Conservation (phyloP, 2,113 vertebrate species). For the Barbus barbus region DNA sequence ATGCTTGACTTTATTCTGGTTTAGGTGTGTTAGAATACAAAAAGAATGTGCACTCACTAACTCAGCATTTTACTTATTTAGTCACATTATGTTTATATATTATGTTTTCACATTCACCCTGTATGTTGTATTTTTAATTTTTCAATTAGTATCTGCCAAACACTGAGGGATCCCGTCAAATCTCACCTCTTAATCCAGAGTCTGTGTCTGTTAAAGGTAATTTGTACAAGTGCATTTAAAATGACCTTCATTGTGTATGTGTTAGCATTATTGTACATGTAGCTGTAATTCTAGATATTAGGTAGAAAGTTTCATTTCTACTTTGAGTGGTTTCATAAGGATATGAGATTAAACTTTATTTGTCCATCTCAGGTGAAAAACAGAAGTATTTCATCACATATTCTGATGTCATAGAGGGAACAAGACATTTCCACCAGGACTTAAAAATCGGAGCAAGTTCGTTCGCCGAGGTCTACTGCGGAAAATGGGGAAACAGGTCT, state of each 20-base stretch:
- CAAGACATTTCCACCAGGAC: constrained; percentile 70
- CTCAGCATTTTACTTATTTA: background rate
- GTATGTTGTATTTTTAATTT: background rate
- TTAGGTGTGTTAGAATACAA: background rate
- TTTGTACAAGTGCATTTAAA: background rate
- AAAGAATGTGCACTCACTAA: background rate
- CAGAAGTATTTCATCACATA: constrained; percentile 59
- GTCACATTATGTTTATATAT: background rate
- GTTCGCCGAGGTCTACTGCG: constrained; percentile 73
- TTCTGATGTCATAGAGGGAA: constrained; percentile 69
- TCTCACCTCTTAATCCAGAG: background rate
- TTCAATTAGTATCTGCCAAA: background rate
- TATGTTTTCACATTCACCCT: background rate
- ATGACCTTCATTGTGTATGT: background rate
- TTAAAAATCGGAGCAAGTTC: constrained; percentile 68
- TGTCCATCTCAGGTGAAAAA: constrained; percentile 47
- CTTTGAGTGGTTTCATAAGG: background rate
- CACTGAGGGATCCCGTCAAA: background rate
- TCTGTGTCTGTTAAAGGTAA: constrained; percentile 37
- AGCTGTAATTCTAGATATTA: background rate
- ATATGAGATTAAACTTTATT: background rate
- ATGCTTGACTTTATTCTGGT: background rate
- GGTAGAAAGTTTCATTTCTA: constrained; percentile 1
- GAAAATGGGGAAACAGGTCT: constrained; percentile 60
- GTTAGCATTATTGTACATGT: too few relatives aligned